Evolutionary conservation across 2,113 vertebrate genomes (phyloP).

Genomic region (Zapornia atra): DNA sequence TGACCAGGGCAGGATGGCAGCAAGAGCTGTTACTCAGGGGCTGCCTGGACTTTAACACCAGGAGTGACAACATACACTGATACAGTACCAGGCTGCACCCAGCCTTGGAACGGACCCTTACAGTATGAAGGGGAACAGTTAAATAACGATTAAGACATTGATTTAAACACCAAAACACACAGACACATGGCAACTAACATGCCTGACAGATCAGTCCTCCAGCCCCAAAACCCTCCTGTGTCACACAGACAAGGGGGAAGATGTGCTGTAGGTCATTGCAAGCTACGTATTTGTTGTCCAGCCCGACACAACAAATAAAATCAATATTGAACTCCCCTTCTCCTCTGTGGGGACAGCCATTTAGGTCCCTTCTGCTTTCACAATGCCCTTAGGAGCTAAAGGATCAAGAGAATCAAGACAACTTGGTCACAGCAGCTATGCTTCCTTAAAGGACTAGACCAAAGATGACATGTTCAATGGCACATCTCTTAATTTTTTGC

Average conservation of each 20-base stretch:
- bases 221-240: neutral
- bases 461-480: neutral
- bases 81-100: neutral
- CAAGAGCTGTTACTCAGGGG: neutral
- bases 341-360: neutral
- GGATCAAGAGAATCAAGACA: neutral
- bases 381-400: neutral
- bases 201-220: neutral
- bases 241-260: fast-evolving
- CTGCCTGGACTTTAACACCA: neutral
- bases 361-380: neutral
- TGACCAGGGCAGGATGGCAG: neutral
- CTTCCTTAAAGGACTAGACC: neutral
- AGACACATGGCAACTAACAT: neutral
- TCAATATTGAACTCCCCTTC: neutral
- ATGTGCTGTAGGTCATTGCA: fast-evolving
- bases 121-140: neutral
- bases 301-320: neutral
- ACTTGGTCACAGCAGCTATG: neutral
- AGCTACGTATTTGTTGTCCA: neutral
- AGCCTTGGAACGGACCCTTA: neutral
- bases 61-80: neutral
- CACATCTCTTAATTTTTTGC: fast-evolving
- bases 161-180: neutral
- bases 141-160: neutral